Evolutionary conservation across 2,113 vertebrate species (phyloP).

Genomic region (Turdus rufiventris): DNA sequence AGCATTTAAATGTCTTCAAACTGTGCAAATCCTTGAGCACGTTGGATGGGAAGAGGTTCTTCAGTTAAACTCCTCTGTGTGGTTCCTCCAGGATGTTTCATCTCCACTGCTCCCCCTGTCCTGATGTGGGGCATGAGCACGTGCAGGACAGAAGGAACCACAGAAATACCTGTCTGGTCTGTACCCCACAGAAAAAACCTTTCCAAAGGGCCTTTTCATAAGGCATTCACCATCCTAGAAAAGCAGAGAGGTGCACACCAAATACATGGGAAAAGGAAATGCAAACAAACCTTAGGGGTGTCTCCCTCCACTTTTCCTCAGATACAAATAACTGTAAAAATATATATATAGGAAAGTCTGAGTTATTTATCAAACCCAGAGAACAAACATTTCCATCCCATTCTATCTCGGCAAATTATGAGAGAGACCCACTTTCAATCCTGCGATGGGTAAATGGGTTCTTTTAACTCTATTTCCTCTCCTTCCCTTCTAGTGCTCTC

Average conservation of each 20-base stretch:
- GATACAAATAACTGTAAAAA: neutral
- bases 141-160: neutral
- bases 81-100: neutral
- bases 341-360: neutral
- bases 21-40: neutral
- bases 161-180: neutral
- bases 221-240: neutral
- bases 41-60: neutral
- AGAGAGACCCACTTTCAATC: neutral
- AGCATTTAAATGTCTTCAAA: neutral
- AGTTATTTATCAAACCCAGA: neutral
- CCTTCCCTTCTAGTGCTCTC: neutral
- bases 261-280: rapidly evolving
- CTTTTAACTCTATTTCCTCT: neutral
- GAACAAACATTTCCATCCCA: neutral
- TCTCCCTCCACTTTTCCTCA: neutral
- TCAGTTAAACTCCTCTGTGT: neutral
- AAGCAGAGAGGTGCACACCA: neutral
- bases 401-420: neutral
- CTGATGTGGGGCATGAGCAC: neutral
- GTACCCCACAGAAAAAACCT: neutral
- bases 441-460: neutral
- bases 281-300: neutral
- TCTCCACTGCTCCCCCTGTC: neutral
- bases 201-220: neutral